Percentiles rank a stretch among this genome's conserved stretches.
Evolutionary conservation across 2,113 vertebrate genomes (phyloP).

Genomic region (Apus apus): DNA sequence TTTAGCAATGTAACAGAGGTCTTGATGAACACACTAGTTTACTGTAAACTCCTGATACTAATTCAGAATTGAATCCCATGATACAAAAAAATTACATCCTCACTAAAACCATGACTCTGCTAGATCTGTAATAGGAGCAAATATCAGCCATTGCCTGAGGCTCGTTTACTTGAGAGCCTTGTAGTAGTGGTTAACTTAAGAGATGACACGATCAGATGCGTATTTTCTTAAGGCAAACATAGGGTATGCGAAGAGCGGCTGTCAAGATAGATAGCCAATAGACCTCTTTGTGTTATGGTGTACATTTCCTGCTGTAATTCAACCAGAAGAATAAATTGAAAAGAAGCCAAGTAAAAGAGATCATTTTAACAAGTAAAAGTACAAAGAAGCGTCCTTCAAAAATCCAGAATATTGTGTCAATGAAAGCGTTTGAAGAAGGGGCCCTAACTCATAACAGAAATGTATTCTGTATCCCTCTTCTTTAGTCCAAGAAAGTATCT

Average conservation of each 20-base stretch:
- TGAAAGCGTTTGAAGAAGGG: background rate
- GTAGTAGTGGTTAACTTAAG: background rate
- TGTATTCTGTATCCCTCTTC: background rate
- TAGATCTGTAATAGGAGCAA: background rate
- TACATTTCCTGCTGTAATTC: slow-evolving; percentile 6
- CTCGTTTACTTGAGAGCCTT: slow-evolving; percentile 9
- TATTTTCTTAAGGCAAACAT: slow-evolving; percentile 38
- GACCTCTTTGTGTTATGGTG: background rate
- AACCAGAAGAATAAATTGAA: background rate
- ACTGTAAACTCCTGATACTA: background rate
- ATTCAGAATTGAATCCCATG: background rate
- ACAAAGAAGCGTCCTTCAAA: background rate
- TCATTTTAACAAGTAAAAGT: background rate
- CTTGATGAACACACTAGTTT: background rate
- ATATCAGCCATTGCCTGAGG: slow-evolving; percentile 3
- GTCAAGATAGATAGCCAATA: slow-evolving; percentile 26
- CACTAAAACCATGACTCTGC: background rate
- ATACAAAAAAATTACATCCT: background rate
- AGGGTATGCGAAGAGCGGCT: slow-evolving; percentile 32
- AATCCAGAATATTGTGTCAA: background rate
- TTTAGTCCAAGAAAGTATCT: background rate
- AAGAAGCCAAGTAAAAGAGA: background rate
- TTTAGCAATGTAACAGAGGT: background rate
- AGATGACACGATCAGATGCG: slow-evolving; percentile 6
- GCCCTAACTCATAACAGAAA: accelerated